Conservation (phyloP, 2,888 invertebrate species). For the Epistrophe eligans region DNA sequence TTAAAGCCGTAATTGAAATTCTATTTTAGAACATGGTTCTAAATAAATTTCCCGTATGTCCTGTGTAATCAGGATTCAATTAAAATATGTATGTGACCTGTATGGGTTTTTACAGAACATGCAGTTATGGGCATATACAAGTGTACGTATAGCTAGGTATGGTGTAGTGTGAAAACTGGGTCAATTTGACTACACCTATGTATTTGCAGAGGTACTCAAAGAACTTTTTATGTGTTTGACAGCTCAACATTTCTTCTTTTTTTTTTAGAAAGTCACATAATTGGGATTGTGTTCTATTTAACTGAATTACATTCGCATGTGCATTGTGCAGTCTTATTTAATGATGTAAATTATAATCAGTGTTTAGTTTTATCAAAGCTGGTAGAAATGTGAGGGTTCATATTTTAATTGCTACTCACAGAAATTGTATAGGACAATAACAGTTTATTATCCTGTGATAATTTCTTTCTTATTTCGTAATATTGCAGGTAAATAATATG, state of each 20-base stretch:
- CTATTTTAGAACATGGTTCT: conserved; percentile 11
- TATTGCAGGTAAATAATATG: not conserved
- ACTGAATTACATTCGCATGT: conserved; percentile 5
- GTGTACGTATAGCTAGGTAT: too few relatives aligned
- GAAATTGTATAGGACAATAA: not conserved
- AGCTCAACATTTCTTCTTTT: not conserved
- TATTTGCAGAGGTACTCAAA: conserved; percentile 14
- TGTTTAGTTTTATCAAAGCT: not conserved
- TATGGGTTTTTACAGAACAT: not conserved
- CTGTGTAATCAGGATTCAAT: conserved; percentile 41
- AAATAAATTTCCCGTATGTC: conserved; percentile 16
- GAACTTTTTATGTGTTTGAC: conserved; percentile 1
- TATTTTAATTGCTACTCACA: not conserved
- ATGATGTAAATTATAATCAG: not conserved
- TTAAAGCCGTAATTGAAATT: conserved; percentile 41
- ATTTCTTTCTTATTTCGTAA: not conserved
- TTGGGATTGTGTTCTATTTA: conserved; percentile 23
- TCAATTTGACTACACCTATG: not conserved
- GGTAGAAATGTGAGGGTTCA: not conserved
- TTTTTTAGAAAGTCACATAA: conserved; percentile 9
- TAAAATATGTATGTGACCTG: conserved; percentile 39
- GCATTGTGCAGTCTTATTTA: not conserved
- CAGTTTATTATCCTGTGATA: not conserved
- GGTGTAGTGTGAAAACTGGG: conserved; percentile 4
- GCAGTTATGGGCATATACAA: too few relatives aligned